A percentile compares a stretch with the other conserved stretches of the same genome.
phyloP scores from a whole-genome alignment of 2,888 invertebrate genomes.

The Hypercompe scribonia region DNA sequence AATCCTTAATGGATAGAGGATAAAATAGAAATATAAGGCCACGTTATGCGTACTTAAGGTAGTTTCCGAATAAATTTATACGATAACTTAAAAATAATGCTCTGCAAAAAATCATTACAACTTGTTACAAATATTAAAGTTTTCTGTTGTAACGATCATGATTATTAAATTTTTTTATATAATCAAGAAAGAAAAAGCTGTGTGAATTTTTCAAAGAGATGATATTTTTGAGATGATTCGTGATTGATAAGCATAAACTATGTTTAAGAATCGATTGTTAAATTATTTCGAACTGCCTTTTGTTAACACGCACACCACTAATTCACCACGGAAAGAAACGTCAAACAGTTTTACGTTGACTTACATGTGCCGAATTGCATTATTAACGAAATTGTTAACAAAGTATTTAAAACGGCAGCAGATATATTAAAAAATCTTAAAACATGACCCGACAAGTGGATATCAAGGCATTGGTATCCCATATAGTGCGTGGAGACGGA shows the following conservation, averaged over 20 bases:
- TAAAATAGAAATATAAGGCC: too few species aligned
- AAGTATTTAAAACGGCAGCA: slow-evolving; percentile 7
- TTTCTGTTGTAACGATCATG: too few species aligned
- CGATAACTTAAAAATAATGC: too few species aligned
- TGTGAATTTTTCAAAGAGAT: too few species aligned
- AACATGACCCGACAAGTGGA: slow-evolving; percentile 78
- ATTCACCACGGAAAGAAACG: slow-evolving; percentile 20
- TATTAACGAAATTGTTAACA: slow-evolving; percentile 19
- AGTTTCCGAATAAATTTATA: too few species aligned
- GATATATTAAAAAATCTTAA: slow-evolving; percentile 15
- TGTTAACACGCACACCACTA: slow-evolving; percentile 6
- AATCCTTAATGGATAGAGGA: too few species aligned
- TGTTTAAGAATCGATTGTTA: not conserved
- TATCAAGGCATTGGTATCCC: slow-evolving; percentile 79
- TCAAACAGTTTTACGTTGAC: slow-evolving; percentile 32
- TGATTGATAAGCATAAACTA: not conserved
- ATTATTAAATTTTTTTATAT: too few species aligned
- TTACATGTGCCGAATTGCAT: slow-evolving; percentile 36
- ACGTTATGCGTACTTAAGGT: too few species aligned
- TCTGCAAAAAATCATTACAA: too few species aligned
- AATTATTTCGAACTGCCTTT: not conserved
- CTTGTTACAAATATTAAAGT: too few species aligned
- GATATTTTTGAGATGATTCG: too few species aligned
- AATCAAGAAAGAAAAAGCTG: too few species aligned
- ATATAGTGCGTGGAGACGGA: slow-evolving; percentile 80